Evolutionary conservation across 2,888 invertebrate genomes (phyloP), one percentile per base, ranked within the genome.

Genomic region (Apeira syringaria): DNA sequence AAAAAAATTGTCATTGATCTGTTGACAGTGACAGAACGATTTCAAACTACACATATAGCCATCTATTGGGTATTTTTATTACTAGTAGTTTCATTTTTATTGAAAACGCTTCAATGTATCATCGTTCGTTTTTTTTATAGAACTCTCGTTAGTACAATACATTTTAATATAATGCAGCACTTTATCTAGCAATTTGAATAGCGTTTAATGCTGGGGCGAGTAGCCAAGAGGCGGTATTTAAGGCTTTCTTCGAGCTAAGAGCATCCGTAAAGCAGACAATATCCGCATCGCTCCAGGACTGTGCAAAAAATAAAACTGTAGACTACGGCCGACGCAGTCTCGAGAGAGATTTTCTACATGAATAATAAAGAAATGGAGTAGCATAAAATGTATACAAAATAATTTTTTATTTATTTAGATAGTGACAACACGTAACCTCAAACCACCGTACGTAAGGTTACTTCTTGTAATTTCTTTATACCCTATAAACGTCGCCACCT

Each of bases 211-310:
- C 40, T 41, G 35, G 38, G 26, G 17, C 24, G 26, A 50, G 34
- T 29, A 47, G 34, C 46, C 46, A 52, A 47, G 53, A 50, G 53
- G 53, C 45, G 55, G 56, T 56, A 63, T 68, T 70, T 63, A 63
- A 66, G 56, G 58, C 56, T 55, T 61, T 64, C 64, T 62, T 57
- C 54, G 32, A 55, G 56, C 60, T 65, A 63, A 72, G 57, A 66
- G 67, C 61, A 55, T 56, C 49, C 56, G 50, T 50, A 35, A 52
- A 51, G 54, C 61, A 59, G 64, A 73, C 68, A 74, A 76, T 75
- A 71, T 68, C 69, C 64, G 66, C 64, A 58, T 56, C 41, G 60
- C 53, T 53, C 47, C 38, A 48, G 34, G 41, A 50, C 35, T 31
- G 43, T 53, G 60, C 59, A 69, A 72, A 74, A 67, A 65, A 57